Evolutionary conservation across 2,888 invertebrate species (phyloP).

Genomic region (Cerastoderma edule): DNA sequence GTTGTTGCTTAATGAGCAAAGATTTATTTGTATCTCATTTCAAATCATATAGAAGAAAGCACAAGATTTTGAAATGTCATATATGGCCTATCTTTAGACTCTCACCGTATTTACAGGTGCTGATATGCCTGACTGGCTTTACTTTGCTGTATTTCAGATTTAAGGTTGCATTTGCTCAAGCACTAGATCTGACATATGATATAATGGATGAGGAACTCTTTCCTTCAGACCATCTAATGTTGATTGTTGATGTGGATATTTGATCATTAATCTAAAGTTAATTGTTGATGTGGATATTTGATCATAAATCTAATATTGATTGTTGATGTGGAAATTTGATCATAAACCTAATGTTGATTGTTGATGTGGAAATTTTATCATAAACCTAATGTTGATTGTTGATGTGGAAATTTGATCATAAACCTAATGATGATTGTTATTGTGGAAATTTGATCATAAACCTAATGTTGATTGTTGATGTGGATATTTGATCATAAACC

Average conservation of each 20-base stretch:
- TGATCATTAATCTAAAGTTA: no score
- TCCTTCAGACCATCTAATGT: conserved; percentile 80
- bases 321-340: no score
- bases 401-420: no score
- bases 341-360: no score
- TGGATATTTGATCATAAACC: no score
- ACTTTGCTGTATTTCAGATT: conserved; percentile 48
- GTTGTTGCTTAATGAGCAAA: conserved; percentile 77
- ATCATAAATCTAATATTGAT: no score
- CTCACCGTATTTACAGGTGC: conserved; percentile 70
- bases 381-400: no score
- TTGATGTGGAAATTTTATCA: no score
- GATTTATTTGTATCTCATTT: conserved; percentile 55
- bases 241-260: conserved; percentile 46
- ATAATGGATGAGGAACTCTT: conserved; percentile 76
- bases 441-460: no score
- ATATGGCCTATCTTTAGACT: conserved; percentile 67
- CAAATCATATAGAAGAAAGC: conserved; percentile 32
- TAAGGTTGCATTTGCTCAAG: conserved; percentile 53
- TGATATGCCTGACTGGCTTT: conserved; percentile 54
- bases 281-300: no score
- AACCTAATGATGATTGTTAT: no score
- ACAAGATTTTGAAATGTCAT: conserved; percentile 42
- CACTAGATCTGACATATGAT: conserved; percentile 63
- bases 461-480: no score